These are phyloP conservation scores for Drosophila vallismaia DNA, from an alignment of 2,888 invertebrate species.

Conservation along the genomic window DNA sequence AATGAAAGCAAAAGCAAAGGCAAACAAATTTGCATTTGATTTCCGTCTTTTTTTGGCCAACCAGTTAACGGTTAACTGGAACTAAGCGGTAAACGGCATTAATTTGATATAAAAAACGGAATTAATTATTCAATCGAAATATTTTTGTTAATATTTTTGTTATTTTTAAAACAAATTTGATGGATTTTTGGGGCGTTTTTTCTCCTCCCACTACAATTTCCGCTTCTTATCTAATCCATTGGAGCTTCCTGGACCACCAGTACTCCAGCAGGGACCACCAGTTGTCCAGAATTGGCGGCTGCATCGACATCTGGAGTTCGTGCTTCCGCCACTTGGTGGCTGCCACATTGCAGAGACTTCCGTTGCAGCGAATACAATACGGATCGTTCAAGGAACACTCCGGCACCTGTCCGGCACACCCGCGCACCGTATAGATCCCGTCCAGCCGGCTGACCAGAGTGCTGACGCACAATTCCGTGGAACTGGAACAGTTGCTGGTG, in stretches of 20 bases:
- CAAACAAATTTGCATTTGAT: conserved; percentile 33
- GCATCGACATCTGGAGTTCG: conserved; percentile 5
- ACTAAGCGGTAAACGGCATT: conserved; percentile 3
- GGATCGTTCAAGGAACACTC: conserved; percentile 79
- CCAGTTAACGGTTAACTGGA: conserved; percentile 25
- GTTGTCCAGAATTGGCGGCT: not conserved
- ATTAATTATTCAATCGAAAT: too few species aligned
- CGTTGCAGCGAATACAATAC: conserved; percentile 78
- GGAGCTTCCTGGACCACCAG: conserved; percentile 30
- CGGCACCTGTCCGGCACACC: conserved; percentile 69
- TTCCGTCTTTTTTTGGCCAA: conserved; percentile 24
- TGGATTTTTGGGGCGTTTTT: not conserved
- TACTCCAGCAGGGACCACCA: conserved; percentile 22
- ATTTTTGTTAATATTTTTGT: too few species aligned
- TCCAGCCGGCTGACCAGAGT: conserved; percentile 68
- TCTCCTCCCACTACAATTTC: not conserved
- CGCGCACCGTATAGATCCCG: conserved; percentile 72
- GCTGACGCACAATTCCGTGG: conserved; percentile 76
- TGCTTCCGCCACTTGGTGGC: conserved; percentile 58
- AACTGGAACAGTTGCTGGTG: conserved; percentile 59
- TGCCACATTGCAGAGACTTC: conserved; percentile 74
- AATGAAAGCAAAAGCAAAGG: conserved; percentile 9
- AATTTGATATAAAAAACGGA: not conserved
- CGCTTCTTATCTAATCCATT: not conserved
- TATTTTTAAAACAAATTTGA: not conserved